These are phyloP conservation scores for Bostrychus sinensis DNA, from an alignment of 2,113 vertebrate genomes.

Conservation along the genomic window DNA sequence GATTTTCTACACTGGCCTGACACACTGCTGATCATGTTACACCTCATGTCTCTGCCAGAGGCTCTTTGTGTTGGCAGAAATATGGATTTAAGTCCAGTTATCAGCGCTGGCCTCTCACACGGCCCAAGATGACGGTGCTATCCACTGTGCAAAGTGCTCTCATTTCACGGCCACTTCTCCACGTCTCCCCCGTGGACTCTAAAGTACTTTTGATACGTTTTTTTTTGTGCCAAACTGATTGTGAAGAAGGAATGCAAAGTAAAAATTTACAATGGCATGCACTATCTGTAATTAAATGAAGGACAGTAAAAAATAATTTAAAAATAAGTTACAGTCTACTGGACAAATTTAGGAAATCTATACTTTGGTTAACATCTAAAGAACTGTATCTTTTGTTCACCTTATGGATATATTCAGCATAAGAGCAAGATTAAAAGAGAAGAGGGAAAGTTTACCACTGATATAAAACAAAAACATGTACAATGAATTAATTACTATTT, in stretches of 20 bases:
- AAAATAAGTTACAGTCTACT: background rate
- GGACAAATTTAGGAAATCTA: too few relatives aligned
- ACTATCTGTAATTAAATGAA: conserved; percentile 10
- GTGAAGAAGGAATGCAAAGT: background rate
- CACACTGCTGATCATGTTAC: conserved; percentile 44
- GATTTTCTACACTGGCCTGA: conserved; percentile 15
- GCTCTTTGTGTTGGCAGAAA: conserved; percentile 33
- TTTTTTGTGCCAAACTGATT: conserved; percentile 31
- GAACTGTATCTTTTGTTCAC: too few relatives aligned
- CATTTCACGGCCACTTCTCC: conserved; percentile 50
- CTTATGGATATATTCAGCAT: too few relatives aligned
- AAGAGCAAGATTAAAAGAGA: too few relatives aligned
- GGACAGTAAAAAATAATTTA: background rate
- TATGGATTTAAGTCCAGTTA: conserved; percentile 31
- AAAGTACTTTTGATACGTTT: conserved; percentile 49
- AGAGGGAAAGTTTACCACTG: too few relatives aligned
- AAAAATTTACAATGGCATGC: background rate
- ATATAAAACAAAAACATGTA: too few relatives aligned
- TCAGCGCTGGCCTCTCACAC: conserved; percentile 35
- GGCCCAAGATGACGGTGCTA: conserved; percentile 47
- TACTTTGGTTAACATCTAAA: too few relatives aligned
- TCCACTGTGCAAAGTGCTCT: conserved; percentile 50
- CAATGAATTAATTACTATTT: too few relatives aligned
- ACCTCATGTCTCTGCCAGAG: conserved; percentile 41
- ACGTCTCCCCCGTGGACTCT: conserved; percentile 24